Evolutionary conservation across 2,113 vertebrate genomes (phyloP), one percentile per base, ranked within the genome.

Genomic region (Solenodon paradoxus): DNA sequence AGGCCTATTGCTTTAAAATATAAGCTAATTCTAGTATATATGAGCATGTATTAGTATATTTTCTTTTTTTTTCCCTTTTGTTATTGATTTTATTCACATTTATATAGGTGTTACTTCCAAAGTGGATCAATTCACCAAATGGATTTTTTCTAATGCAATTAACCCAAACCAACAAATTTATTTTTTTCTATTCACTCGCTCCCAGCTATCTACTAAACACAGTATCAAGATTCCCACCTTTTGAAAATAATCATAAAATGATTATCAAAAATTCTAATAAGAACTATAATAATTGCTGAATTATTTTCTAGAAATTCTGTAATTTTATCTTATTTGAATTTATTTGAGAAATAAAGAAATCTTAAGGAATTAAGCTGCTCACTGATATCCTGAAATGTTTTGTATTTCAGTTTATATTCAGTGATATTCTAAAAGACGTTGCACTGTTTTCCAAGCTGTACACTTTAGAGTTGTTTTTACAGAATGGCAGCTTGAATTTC

Each of bases 401-500:
- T n/a, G n/a, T 66, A 66, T 83, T 89, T 95, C 38, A 69, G 16
- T 66, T 15, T 72, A 32, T 95, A 64, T 57, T 87, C n/a, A 74
- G n/a, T n/a, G 20, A 30, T 92, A 26, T 55, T 95, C 95, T 49
- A 42, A 89, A 94, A 94, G 24, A 8, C 38, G 42, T 61, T 55
- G 1, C 26, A 68, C 38, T 79, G 13, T 93, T 94, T 95, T 96
- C 88, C 87, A 55, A 96, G 47, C 45, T 92, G 40, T 63, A 17
- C 26, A 68, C n/a, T 81, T 82, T 64, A 40, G 55, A 90, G 47
- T 57, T 88, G 49, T 85, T 90, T 90, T 90, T 94, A 51, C 28
- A 93, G 80, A 93, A 95, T 95, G 87, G 83, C 57, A 78, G 88
- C 71, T 97, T 92, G 79, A 93, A 84, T 97, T 97, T 96, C 96